Evolutionary conservation across 2,888 invertebrate species (phyloP).

Genomic region (Herminia tarsipennalis): DNA sequence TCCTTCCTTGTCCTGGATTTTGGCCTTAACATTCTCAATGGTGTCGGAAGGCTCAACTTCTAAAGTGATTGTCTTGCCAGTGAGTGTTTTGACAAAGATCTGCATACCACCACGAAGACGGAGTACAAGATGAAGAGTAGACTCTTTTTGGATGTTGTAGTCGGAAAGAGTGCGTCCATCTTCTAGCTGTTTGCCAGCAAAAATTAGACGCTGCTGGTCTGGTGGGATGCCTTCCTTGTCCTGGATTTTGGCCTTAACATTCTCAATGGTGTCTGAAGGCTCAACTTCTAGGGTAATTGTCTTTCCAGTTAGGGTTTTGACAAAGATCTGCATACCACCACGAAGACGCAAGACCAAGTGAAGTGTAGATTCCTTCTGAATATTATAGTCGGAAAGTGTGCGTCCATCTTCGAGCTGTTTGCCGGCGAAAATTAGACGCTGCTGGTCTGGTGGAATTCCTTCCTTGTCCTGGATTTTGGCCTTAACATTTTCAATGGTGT

Average conservation of each 20-base stretch:
- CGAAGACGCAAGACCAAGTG: constrained; percentile 64
- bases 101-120: constrained; percentile 62
- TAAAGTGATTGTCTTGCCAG: constrained; percentile 54
- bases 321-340: constrained; percentile 66
- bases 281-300: constrained; percentile 60
- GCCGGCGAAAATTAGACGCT: constrained; percentile 66
- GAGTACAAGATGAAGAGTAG: constrained; percentile 53
- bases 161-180: constrained; percentile 59
- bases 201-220: constrained; percentile 59
- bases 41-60: constrained; percentile 54
- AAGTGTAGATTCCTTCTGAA: constrained; percentile 67
- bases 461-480: constrained; percentile 73
- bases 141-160: constrained; percentile 62
- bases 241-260: constrained; percentile 61
- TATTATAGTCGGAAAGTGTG: constrained; percentile 67
- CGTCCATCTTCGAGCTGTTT: constrained; percentile 69
- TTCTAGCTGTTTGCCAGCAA: constrained; percentile 59
- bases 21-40: constrained; percentile 54
- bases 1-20: constrained; percentile 58
- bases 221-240: constrained; percentile 63
- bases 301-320: constrained; percentile 58
- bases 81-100: constrained; percentile 57
- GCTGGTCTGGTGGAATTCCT: constrained; percentile 70
- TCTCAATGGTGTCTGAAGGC: constrained; percentile 59
- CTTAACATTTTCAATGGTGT: constrained; percentile 69